A percentile compares a stretch with the other conserved stretches of the same genome.
Evolutionary conservation across 2,113 vertebrate genomes (phyloP).

Genomic region (Pedionomus torquatus): DNA sequence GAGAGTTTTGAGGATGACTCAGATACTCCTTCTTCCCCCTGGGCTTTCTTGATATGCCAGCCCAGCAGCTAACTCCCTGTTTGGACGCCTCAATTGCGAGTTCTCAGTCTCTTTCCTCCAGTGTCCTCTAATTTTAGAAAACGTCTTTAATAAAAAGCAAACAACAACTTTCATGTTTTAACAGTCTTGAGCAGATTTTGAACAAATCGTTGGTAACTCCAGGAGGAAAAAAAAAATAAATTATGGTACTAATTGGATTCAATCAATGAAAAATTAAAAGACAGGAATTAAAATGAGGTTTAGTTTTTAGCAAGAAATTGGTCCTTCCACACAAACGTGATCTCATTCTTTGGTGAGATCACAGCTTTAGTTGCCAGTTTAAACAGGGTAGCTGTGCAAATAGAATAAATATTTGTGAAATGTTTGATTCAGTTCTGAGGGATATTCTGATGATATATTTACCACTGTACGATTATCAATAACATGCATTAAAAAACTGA

Average conservation of each 20-base stretch:
- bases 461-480: not conserved
- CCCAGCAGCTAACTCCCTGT: not conserved
- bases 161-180: not conserved
- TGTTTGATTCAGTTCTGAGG: not conserved
- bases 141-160: not conserved
- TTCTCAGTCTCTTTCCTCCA: not conserved
- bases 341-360: not conserved
- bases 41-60: not conserved
- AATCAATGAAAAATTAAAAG: not conserved
- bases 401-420: not conserved
- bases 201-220: not conserved
- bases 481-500: not conserved
- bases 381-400: not conserved
- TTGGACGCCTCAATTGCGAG: not conserved
- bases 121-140: not conserved
- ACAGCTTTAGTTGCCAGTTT: not conserved
- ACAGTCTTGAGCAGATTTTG: not conserved
- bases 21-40: not conserved
- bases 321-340: not conserved
- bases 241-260: not conserved
- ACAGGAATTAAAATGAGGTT: not conserved
- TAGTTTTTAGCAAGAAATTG: not conserved
- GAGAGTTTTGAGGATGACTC: conserved; percentile 27
- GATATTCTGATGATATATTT: not conserved
- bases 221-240: not conserved